These are phyloP conservation scores for Scyliorhinus canicula DNA, from an alignment of 2,797 vertebrate species.

Conservation along the genomic window DNA sequence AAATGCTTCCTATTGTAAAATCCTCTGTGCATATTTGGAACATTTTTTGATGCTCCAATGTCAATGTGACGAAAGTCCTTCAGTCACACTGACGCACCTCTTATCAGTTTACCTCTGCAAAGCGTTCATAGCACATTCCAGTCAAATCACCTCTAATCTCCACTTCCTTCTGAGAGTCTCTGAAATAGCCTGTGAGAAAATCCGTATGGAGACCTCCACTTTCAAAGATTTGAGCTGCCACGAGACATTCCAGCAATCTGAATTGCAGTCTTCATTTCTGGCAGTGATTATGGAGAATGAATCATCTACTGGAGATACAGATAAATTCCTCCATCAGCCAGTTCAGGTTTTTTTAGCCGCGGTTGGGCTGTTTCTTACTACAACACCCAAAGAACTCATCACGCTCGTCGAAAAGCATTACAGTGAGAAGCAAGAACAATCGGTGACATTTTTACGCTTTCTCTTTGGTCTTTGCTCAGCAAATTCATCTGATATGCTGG, in stretches of 20 bases:
- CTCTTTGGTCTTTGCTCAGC: constrained; percentile 57
- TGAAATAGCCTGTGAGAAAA: constrained; percentile 51
- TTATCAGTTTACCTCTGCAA: constrained; percentile 46
- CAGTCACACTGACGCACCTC: constrained; percentile 59
- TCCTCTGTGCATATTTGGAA: constrained; percentile 55
- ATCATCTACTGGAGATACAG: constrained; percentile 41
- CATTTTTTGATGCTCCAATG: constrained; percentile 41
- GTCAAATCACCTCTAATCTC: too few species aligned
- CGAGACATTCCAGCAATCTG: constrained; percentile 43
- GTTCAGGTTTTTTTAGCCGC: constrained; percentile 61
- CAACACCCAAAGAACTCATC: constrained; percentile 38
- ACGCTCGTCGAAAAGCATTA: constrained; percentile 45
- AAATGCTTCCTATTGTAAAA: constrained; percentile 65
- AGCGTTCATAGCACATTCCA: not conserved
- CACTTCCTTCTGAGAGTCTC: constrained; percentile 52
- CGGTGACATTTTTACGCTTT: constrained; percentile 52
- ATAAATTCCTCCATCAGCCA: constrained; percentile 55
- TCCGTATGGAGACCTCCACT: not conserved
- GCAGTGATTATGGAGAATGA: constrained; percentile 47
- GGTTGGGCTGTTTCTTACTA: constrained; percentile 51
- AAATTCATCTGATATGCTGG: constrained; percentile 49
- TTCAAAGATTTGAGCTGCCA: constrained; percentile 48
- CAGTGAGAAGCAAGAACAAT: not conserved
- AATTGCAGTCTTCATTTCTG: constrained; percentile 42
- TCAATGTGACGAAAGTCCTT: constrained; percentile 42